Evolutionary conservation across 2,888 invertebrate genomes (phyloP), one percentile per base, ranked within the genome.

Genomic region (Endotricha flammealis): DNA sequence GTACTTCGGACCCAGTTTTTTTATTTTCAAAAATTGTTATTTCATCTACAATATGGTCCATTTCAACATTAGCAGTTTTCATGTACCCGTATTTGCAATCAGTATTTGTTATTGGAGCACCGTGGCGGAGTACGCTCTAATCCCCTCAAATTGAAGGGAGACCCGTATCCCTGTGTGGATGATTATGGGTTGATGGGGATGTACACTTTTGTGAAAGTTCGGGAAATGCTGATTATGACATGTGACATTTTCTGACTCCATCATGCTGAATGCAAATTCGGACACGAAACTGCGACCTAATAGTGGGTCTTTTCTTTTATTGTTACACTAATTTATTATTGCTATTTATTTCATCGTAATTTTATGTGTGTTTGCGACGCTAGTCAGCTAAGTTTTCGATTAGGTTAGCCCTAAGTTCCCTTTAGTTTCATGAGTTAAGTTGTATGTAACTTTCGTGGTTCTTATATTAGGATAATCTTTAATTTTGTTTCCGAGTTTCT

Each of bases 361-460:
- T 71, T 69, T 70, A 69, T 64, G 54, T 63, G 49, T 55, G 48
- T 55, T 60, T 59, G 57, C 72, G 73, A 76, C 70, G 73, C 85
- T 86, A 86, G 85, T 85, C 85, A 85, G 66, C 62, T 59, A 71
- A 66, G 70, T 76, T 68, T n/a, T 76, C 55, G 63, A 59, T 74
- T 71, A 73, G 58, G 61, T 72, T 76, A 74, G 66, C 57, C 54
- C 60, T 69, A 70, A 71, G 75, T 69, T 70, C 63, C 53, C 51
- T 55, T 50, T 48, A 53, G 45, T 59, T 66, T 58, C 59, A 56
- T 54, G 59, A 68, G 57, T 63, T 65, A 55, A 58, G 57, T 69
- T 58, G 54, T 50, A 50, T 46, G 52, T 57, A 56, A 64, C 57
- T 50, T 61, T 51, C 49, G 53, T 56, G 52, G 50, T 64, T 60